Percentiles rank a stretch among this genome's conserved stretches.
These are phyloP conservation scores for Caenorhabditis plicata DNA, from an alignment of 2,888 invertebrate species.

Conservation along the genomic window DNA sequence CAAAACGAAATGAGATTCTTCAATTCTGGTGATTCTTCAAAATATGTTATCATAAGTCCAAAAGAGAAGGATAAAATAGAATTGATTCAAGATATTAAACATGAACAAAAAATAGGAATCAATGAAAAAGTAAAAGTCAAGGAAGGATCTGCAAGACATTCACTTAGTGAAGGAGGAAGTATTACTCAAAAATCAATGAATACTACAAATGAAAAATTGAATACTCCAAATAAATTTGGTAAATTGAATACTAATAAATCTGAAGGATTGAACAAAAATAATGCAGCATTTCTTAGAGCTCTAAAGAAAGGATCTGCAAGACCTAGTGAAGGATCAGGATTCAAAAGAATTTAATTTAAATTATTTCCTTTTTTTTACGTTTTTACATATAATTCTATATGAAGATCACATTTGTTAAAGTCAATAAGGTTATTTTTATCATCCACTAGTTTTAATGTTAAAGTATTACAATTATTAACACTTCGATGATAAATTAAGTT, in stretches of 20 bases:
- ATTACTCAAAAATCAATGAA: conserved; percentile 2
- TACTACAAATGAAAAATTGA: neutral
- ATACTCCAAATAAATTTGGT: neutral
- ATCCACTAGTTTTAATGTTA: conserved; percentile 5
- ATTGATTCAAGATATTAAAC: conserved; percentile 4
- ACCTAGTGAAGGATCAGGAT: conserved; percentile 2
- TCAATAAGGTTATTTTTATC: conserved; percentile 1
- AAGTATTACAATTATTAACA: conserved; percentile 1
- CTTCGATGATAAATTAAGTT: conserved; percentile 5
- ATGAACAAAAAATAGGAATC: conserved; percentile 16
- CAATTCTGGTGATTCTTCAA: conserved; percentile 10
- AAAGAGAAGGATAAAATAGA: conserved; percentile 27
- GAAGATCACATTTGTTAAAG: conserved; percentile 2
- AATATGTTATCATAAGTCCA: conserved; percentile 14
- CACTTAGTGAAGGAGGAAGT: conserved; percentile 12
- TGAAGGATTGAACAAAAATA: conserved; percentile 3
- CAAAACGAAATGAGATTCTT: conserved; percentile 16
- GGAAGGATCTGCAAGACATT: too few relatives aligned
- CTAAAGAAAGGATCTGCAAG: conserved; percentile 8
- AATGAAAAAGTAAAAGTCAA: too few relatives aligned
- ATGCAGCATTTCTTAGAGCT: conserved; percentile 7
- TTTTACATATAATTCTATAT: conserved; percentile 15
- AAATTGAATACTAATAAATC: conserved; percentile 1
- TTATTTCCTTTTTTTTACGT: conserved; percentile 4
- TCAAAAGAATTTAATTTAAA: conserved; percentile 16